A percentile compares a stretch with the other conserved stretches of the same genome.
These are phyloP conservation scores for Petaurus breviceps DNA, from an alignment of 2,113 vertebrate species.

Conservation along the genomic window DNA sequence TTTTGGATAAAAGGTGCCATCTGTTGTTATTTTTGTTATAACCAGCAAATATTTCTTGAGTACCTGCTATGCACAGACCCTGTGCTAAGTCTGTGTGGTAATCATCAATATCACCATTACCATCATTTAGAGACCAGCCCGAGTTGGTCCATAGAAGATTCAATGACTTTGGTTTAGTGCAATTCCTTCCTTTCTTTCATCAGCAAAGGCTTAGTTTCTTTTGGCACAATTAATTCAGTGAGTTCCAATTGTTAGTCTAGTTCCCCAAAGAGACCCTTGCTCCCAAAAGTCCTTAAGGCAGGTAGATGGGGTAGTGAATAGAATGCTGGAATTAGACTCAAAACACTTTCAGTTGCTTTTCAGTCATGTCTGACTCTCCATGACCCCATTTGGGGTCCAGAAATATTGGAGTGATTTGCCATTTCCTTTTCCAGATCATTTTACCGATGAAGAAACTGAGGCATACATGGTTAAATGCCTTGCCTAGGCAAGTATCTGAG, in stretches of 20 bases:
- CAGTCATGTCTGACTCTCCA: too few species aligned
- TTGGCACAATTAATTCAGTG: conserved; percentile 12
- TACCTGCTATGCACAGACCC: background rate
- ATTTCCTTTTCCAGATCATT: too few species aligned
- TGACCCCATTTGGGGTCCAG: too few species aligned
- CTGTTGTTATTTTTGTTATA: background rate
- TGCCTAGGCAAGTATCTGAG: too few species aligned
- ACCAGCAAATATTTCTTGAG: background rate
- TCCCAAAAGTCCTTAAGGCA: too few species aligned
- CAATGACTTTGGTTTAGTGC: background rate
- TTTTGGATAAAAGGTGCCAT: background rate
- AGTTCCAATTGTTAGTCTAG: background rate
- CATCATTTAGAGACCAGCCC: background rate
- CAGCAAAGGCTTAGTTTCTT: background rate
- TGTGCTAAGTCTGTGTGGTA: background rate
- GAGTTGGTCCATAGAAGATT: background rate
- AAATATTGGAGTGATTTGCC: too few species aligned
- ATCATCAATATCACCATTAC: background rate
- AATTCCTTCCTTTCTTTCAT: conserved; percentile 3
- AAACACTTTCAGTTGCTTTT: too few species aligned
- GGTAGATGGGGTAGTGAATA: too few species aligned
- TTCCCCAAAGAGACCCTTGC: background rate
- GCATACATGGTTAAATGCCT: too few species aligned
- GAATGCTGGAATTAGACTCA: too few species aligned
- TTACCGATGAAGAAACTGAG: too few species aligned